Conservation (phyloP, 2,797 vertebrate genomes). For the Potorous gilbertii region DNA sequence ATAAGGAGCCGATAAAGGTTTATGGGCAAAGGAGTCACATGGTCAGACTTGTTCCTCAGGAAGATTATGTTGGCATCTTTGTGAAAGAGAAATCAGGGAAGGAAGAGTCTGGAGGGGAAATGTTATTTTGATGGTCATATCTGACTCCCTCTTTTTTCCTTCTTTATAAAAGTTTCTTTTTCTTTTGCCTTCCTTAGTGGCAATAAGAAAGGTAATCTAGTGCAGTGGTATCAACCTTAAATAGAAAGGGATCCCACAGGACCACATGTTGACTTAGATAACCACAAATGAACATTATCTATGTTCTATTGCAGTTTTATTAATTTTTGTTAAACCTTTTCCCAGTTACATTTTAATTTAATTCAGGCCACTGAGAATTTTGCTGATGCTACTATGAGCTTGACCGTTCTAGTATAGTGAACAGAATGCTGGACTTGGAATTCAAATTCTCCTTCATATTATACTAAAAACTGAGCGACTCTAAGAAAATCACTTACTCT, state of each 20-base stretch:
- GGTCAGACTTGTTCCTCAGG: background rate
- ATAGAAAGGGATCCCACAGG: background rate
- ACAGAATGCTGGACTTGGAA: background rate
- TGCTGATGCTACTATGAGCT: background rate
- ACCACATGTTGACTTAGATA: background rate
- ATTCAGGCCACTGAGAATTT: background rate
- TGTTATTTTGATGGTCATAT: background rate
- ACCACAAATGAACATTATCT: no score
- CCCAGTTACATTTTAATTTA: background rate
- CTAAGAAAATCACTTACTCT: background rate
- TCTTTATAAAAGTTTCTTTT: background rate
- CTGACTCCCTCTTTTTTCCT: background rate
- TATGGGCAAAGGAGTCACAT: background rate
- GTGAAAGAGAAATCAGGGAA: background rate
- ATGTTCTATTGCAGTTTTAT: no score
- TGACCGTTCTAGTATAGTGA: background rate
- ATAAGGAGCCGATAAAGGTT: background rate
- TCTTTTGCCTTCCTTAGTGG: background rate
- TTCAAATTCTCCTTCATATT: background rate
- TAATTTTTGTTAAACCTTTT: no score
- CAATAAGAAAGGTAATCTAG: background rate
- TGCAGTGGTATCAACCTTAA: background rate
- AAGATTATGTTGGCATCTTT: background rate
- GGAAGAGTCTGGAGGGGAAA: background rate
- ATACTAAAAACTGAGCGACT: background rate